These are phyloP conservation scores for Canis aureus DNA, from an alignment of 2,113 vertebrate genomes.

Conservation along the genomic window DNA sequence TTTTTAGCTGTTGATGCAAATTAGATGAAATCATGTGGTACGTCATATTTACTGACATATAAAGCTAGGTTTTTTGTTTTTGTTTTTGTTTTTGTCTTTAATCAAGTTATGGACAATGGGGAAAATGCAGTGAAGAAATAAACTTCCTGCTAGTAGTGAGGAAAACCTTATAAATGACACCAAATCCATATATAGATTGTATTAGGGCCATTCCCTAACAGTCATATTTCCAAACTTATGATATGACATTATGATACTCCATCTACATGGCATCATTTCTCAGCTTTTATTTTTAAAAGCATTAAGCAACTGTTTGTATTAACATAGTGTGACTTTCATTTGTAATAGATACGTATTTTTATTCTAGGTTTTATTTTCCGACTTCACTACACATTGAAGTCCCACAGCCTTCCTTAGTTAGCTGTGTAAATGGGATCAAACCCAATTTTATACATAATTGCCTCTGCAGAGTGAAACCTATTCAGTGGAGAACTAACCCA, in stretches of 20 bases:
- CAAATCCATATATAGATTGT: neutral
- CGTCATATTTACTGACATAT: neutral
- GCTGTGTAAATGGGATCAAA: slow-evolving; percentile 4
- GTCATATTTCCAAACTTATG: neutral
- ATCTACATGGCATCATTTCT: neutral
- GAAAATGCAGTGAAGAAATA: neutral
- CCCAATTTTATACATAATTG: neutral
- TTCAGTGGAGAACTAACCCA: neutral
- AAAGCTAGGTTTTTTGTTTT: neutral
- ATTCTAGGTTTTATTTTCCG: slow-evolving; percentile 32
- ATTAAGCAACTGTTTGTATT: neutral
- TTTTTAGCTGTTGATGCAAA: neutral
- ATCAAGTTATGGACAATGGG: neutral
- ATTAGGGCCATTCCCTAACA: neutral
- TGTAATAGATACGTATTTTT: slow-evolving; percentile 8
- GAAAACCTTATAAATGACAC: slow-evolving; percentile 35
- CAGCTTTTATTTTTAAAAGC: neutral
- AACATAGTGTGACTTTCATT: slow-evolving; percentile 29
- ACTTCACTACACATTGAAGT: slow-evolving; percentile 40
- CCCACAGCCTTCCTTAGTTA: slow-evolving; percentile 41
- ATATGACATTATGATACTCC: neutral
- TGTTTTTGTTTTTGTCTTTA: neutral
- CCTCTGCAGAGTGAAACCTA: slow-evolving; percentile 20
- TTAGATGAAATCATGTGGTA: neutral
- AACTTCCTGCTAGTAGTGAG: neutral